Evolutionary conservation across 2,888 invertebrate species (phyloP), one percentile per base, ranked within the genome.

Genomic region (Eupithecia tripunctaria): DNA sequence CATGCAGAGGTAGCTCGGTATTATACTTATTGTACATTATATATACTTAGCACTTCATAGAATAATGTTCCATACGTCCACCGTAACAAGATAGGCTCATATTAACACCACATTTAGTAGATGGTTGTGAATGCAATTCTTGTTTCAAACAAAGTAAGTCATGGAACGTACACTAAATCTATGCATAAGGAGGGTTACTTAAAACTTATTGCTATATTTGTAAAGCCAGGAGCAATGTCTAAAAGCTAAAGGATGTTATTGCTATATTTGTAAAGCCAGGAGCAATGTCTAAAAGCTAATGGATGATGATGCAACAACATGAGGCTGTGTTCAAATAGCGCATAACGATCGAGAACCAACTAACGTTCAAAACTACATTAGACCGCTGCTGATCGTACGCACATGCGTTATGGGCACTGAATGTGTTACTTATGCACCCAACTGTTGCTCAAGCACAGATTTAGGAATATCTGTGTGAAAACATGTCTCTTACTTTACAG

Each of bases 1-100:
- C 91, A 89, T 89, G 87, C 88, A 88, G 94, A 94, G 94, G 94
- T 94, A 94, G 94, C 86, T 93, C 86, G 93, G 90, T 91, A 88
- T 81, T 80, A 84, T 79, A 29, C 32, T 29, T 60, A 60, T 29
- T 60, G 59, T 21, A 60, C 5, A 7, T 84, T 84, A 85, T 83
- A 27, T 15, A 82, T 82, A n/a, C n/a, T n/a, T n/a, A 80, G 81
- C 82, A 76, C 77, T 81, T 78, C 60, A 21, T 21, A 51, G 2
- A 21, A 21, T n/a, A 60, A 18, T 29, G 8, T 18, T 60, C 29
- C 60, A 29, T 60, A 60, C 18, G 41, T 4, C 21, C 21, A 32
- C 25, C 38, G 36, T 41, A 25, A 21, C 64, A n/a, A 41, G 32
- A 41, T 29, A 10, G 27, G 27, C 21, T 8, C 14, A 15, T 60